Base-by-base conservation (phyloP, 2,888 invertebrate genomes). In the Cosmia trapezina region DNA sequence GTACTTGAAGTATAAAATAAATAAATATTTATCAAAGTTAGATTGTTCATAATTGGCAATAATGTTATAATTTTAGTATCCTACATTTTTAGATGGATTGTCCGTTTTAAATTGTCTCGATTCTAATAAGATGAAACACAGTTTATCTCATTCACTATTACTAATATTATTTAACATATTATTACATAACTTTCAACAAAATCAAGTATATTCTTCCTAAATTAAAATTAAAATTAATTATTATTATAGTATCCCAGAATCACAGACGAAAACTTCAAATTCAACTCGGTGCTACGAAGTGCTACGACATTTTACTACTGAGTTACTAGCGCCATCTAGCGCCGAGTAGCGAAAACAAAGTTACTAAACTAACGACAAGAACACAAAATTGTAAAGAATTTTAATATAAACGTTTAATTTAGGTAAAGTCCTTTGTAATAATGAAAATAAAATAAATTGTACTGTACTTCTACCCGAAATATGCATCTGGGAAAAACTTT, bases 321-420 rank as follows among this genome's bases (percentile, higher is more conserved):
- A 28, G 59, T 85, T 62, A 47, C 81, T 89, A 89, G 82, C 93
- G 95, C 92, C 95, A 95, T 94, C 95, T 95, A 57, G 87, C 82
- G 85, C 69, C 85, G 94, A 94, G 94, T 95, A 95, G 95, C 92
- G 9, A 69, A 59, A 82, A 49, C 67, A 77, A 63, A 66, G 47
- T 60, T 45, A 4, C 2, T 5, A 37, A 59, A 70, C 54, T 65
- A 59, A 37, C 11, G 5, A 28, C 6, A 19, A 28, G 11, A 41
- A 17, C 3, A 9, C 4, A 37, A 45, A 49, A 45, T 7, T 12
- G 4, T 14, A 19, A 28, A 7, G 14, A 47, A 9, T 11, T 41
- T 41, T 41, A 41, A 41, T 41, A 37, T 37, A 4, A 37, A 37
- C 6, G 28, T 37, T 37, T 37, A 37, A 37, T 37, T 37, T 2